A percentile compares a stretch with the other conserved stretches of the same genome.
phyloP scores from a whole-genome alignment of 2,113 vertebrate species.

The Diglossa brunneiventris region DNA sequence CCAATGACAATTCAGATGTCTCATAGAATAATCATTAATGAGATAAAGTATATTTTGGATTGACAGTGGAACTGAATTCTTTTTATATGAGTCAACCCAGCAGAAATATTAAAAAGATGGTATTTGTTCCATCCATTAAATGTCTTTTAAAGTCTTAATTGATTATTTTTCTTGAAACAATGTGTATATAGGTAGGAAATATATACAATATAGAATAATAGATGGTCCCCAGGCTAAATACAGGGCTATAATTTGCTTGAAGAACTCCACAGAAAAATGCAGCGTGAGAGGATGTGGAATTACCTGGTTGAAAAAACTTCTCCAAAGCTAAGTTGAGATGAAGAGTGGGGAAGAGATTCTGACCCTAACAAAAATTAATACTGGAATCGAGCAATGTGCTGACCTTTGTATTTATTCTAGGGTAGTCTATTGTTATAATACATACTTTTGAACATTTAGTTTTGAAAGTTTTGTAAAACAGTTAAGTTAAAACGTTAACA shows the following conservation, averaged over 20 bases:
- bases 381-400: not conserved
- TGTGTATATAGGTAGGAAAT: conserved; percentile 67
- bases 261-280: not conserved
- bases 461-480: conserved; percentile 45
- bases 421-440: conserved; percentile 58
- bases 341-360: not conserved
- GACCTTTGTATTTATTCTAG: conserved; percentile 55
- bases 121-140: conserved; percentile 51
- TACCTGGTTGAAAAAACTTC: not conserved
- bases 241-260: conserved; percentile 11
- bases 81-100: conserved; percentile 71
- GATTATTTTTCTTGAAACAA: conserved; percentile 72
- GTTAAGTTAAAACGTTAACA: conserved; percentile 39
- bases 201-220: conserved; percentile 44
- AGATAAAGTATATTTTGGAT: conserved; percentile 71
- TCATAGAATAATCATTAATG: conserved; percentile 42
- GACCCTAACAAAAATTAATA: not conserved
- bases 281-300: not conserved
- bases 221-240: conserved; percentile 49
- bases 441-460: conserved; percentile 55
- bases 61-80: conserved; percentile 68
- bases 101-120: conserved; percentile 60
- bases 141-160: conserved; percentile 61
- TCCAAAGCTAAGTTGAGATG: not conserved
- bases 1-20: conserved; percentile 56